Evolutionary conservation across 2,888 invertebrate genomes (phyloP), one percentile per base, ranked within the genome.

Genomic region (Arge pagana): DNA sequence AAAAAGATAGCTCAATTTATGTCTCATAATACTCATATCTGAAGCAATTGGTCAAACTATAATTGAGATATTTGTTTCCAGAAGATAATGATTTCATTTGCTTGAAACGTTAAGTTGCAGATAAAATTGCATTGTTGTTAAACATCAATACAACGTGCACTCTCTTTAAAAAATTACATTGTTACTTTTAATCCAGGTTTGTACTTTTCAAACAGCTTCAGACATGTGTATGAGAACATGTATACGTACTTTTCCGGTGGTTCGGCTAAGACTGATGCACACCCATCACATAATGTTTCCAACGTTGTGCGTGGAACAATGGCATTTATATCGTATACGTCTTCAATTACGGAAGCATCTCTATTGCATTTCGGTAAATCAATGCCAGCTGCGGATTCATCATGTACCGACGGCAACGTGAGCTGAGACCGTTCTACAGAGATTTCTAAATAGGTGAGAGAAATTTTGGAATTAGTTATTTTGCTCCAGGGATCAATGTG

Each of bases 251-350:
- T 58, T 50, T 65, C 55, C 3, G 42, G 3, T 19, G 56, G 26
- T 23, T 59, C 57, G 28, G 42, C 59, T 4, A 64, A 21, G 21
- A 67, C 52, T 49, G 66, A 54, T 26, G 58, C 45, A 3, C 63
- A 65, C 16, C 39, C 52, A 3, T 61, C 55, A 13, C 67, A 64
- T 3, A 77, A 43, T 0, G 64, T 59, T 53, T 68, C 58, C 19
- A 76, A 52, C 54, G 69, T 64, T 31, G 60, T 58, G 28, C 63
- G 57, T 2, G 75, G 69, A 41, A 77, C 56, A 48, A 77, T 74
- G 45, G 76, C 71, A 40, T 73, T 52, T 15, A 71, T 3, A 40
- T 72, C 63, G 48, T 75, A 77, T 43, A 77, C 68, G 40, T 75
- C 70, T 40, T 62, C 56, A 3, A 64, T 58, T 36, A 50, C 51